Percentiles rank a stretch among this genome's conserved stretches.
phyloP scores from a whole-genome alignment of 2,888 invertebrate genomes.

The Melanostoma mellinum region DNA sequence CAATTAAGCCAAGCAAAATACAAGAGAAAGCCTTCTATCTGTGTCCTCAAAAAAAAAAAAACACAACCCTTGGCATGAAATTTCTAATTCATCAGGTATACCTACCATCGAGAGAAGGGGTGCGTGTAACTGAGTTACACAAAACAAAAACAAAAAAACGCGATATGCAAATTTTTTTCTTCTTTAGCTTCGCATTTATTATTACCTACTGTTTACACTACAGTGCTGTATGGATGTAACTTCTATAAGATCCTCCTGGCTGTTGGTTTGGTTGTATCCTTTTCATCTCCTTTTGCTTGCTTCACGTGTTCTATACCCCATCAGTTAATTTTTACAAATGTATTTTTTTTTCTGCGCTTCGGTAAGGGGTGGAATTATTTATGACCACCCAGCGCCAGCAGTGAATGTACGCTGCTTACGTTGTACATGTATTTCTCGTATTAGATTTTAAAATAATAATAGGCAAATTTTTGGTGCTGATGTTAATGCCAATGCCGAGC shows the following conservation, averaged over 20 bases:
- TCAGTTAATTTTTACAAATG: slow-evolving; percentile 73
- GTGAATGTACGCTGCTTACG: neutral
- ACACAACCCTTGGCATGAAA: slow-evolving; percentile 67
- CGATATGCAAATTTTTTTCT: slow-evolving; percentile 69
- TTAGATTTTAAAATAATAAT: slow-evolving; percentile 71
- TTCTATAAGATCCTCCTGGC: slow-evolving; percentile 57
- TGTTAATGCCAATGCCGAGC: neutral
- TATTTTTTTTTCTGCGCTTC: slow-evolving; percentile 47
- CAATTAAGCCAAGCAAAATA: slow-evolving; percentile 58
- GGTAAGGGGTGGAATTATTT: slow-evolving; percentile 72
- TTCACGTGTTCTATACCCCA: slow-evolving; percentile 55
- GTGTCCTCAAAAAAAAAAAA: slow-evolving; percentile 47
- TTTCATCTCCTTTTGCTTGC: slow-evolving; percentile 62
- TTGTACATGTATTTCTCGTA: slow-evolving; percentile 35
- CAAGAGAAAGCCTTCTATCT: slow-evolving; percentile 21
- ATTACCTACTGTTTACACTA: slow-evolving; percentile 45
- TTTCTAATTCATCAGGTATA: slow-evolving; percentile 70
- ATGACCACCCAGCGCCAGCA: slow-evolving; percentile 62
- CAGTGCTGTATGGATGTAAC: slow-evolving; percentile 51
- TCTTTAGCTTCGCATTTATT: slow-evolving; percentile 57
- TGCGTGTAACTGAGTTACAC: slow-evolving; percentile 43
- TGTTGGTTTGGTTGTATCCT: slow-evolving; percentile 46
- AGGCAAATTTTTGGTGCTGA: slow-evolving; percentile 54
- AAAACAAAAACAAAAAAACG: slow-evolving; percentile 44
- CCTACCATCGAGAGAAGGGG: slow-evolving; percentile 31